phyloP scores from a whole-genome alignment of 2,113 vertebrate genomes.

The Nothoprocta pentlandii region DNA sequence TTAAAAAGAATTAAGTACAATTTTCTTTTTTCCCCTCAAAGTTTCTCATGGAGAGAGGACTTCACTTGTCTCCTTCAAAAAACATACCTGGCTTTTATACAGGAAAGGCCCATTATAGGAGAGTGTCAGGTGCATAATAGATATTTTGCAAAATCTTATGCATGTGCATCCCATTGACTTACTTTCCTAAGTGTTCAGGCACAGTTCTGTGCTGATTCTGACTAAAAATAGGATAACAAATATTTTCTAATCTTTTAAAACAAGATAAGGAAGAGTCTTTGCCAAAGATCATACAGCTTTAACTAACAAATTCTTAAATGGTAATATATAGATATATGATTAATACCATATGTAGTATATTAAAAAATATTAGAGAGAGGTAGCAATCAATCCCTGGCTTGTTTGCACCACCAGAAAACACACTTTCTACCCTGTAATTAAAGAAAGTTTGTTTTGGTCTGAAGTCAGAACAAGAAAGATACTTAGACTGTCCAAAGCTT shows the following conservation, averaged over 20 bases:
- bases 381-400: conserved; percentile 6
- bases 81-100: background rate
- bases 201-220: background rate
- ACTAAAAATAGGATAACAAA: background rate
- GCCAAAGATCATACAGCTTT: background rate
- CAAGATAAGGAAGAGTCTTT: conserved; percentile 1
- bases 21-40: background rate
- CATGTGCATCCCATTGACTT: background rate
- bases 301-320: conserved; percentile 37
- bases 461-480: background rate
- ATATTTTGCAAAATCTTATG: background rate
- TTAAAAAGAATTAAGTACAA: background rate
- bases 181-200: background rate
- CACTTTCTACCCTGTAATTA: background rate
- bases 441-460: background rate
- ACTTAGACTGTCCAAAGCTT: background rate
- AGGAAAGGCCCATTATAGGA: background rate
- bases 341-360: background rate
- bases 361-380: conserved; percentile 7
- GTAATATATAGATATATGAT: background rate
- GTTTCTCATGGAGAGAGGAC: background rate
- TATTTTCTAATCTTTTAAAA: conserved; percentile 14
- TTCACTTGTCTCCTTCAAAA: background rate
- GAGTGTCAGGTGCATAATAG: background rate
- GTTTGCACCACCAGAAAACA: background rate